Evolutionary conservation across 1,140 invertebrate species (phyloP), one percentile per base, ranked within the genome.

Genomic region (Frieseomelitta varia): DNA sequence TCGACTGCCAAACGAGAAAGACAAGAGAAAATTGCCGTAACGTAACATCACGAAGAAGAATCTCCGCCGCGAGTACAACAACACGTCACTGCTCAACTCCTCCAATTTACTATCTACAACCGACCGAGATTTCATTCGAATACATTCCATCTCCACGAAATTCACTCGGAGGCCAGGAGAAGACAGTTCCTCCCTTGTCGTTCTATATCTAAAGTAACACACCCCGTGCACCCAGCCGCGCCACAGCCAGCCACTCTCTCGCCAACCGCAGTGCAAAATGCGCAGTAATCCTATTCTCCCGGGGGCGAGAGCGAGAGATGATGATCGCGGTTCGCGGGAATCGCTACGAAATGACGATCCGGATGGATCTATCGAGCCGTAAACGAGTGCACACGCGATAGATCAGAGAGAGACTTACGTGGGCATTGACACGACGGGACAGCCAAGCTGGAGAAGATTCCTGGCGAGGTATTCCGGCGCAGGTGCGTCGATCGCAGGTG

Each of bases 401-500:
- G 58, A 51, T 75, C n/a, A n/a, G 11, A 68, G 19, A 86, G 55
- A 51, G 81, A 93, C 92, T 93, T 88, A 94, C 93, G 91, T 91
- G 71, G 93, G 93, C 91, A 94, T 94, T 69, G 90, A 94, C 58
- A 94, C 91, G 79, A 89, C 88, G 51, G 93, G 93, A 89, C 92
- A 94, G 92, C 93, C 93, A 79, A 94, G 92, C 75, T 94, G 93
- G 61, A 94, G 87, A 72, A 94, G 92, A 79, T 91, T 93, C 55
- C 91, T 90, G 11, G 93, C 93, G 34, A 94, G 90, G 21, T 92
- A 90, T 81, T 94, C 93, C 71, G 93, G 92, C 76, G 91, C 92
- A 87, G 93, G 93, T 90, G 92, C 90, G 53, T 87, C 90, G 12
- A 86, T 85, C 67, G 85, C 75, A 85, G 91, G 88, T 91, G 88